phyloP scores from a whole-genome alignment of 2,888 invertebrate species.

The Bimastos eiseni region DNA sequence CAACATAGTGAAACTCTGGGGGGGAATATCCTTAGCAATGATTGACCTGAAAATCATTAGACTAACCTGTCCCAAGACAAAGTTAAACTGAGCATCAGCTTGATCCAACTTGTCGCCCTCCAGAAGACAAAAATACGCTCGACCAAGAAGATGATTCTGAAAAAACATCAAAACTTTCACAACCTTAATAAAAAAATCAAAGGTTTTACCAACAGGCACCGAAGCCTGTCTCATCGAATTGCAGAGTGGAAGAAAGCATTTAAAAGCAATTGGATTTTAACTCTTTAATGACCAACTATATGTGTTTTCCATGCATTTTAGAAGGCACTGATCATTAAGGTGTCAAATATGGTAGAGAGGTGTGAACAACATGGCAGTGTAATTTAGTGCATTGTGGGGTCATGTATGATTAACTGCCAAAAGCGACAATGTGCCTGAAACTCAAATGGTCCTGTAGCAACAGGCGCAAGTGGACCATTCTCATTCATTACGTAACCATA shows the following conservation, averaged over 20 bases:
- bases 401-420: no score
- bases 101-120: constrained; percentile 99
- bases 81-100: constrained; percentile 99
- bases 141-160: constrained; percentile 91
- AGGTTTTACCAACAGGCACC: no score
- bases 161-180: neutral
- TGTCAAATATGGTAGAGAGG: no score
- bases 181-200: neutral
- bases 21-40: neutral
- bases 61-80: constrained; percentile 78
- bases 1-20: neutral
- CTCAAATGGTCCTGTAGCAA: no score
- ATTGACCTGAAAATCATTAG: neutral
- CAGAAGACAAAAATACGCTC: constrained; percentile 94
- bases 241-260: neutral
- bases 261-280: neutral
- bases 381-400: no score
- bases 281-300: no score
- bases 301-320: no score
- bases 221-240: neutral
- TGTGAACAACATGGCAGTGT: no score
- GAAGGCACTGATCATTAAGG: no score
- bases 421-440: no score
- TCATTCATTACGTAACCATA: no score
- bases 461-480: no score